Base-by-base conservation (phyloP, 2,888 invertebrate genomes). In the Mythimna pallens region DNA sequence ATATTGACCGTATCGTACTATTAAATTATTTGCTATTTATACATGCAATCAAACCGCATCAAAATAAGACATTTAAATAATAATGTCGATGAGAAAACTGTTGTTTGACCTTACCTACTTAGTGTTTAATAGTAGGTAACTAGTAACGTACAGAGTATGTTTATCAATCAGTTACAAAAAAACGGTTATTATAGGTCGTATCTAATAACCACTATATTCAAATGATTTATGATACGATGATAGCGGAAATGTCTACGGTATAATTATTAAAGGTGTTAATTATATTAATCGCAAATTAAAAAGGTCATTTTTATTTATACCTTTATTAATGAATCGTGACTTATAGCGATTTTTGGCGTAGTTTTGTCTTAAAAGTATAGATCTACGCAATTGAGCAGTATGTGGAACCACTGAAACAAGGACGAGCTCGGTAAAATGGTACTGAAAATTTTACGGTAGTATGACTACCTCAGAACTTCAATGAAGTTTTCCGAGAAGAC, bases 81-180 rank as follows among this genome's bases (percentile, higher is more conserved):
- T 73, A 62, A 81, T 65, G 72, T 68, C 62, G 58, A 57, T 72
- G 57, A 68, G 50, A 68, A 63, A 73, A 75, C 87, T 68, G 87
- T 86, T 82, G 68, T 83, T 74, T 80, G 82, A 83, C 87, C 86
- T 85, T 78, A 77, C 73, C 77, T 75, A 79, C 76, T 77, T 76
- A 74, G 43, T 70, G n/a, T n/a, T 50, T 30, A 54, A 47, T n/a
- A 68, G n/a, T 36, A 30, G 30, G 30, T 36, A 30, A 59, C 59
- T n/a, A n/a, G 25, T 71, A 65, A 34, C 57, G 66, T 57, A 65
- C 59, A 40, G 57, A 57, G 57, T 57, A 43, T 43, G 12, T 43
- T 43, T 43, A 43, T 43, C 3, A 43, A 43, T 12, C 55, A 57
- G 17, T 17, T 30, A 34, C 9, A 34, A 80, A 72, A 34, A 78